Evolutionary conservation across 2,888 invertebrate genomes (phyloP), one percentile per base, ranked within the genome.

Genomic region (Diachrysia chrysitis): DNA sequence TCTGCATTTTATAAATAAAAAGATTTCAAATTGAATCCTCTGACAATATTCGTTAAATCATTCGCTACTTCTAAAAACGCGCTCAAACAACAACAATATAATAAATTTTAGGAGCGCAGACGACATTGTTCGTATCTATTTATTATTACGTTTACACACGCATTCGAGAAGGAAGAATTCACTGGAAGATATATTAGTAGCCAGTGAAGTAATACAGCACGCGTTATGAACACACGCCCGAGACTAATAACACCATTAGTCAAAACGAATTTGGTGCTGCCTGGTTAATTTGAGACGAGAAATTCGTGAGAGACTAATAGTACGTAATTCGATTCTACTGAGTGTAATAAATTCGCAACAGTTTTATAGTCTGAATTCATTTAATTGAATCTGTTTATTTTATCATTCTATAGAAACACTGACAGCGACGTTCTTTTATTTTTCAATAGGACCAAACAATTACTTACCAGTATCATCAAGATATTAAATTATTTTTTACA

Each of bases 161-260:
- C 66, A 75, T 72, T 82, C 66, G 57, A 72, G 66, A 69, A 70
- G 71, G 69, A 79, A 58, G 74, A 78, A 69, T 77, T 77, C 77
- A 73, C 76, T 76, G 61, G 69, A 79, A 85, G 83, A 84, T 83
- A 83, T 86, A 84, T 83, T 83, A 79, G 78, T 83, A 78, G 72
- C 79, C 70, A 77, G 80, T 73, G 69, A 73, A 84, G 83, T 84
- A 85, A 86, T 83, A 83, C 76, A 82, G 78, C 76, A 77, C 72
- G 74, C 81, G 79, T 85, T 87, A 84, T 81, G 81, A 85, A 84
- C 84, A 83, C 78, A 81, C 83, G 83, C 82, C 70, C 76, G 76
- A 81, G 84, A 84, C 80, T 85, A 87, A 87, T 88, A 87, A 85
- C 81, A 75, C 79, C 80, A 88, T 88, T 86, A 86, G 82, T 88